These are phyloP conservation scores for Junonia oenone DNA, from an alignment of 2,888 invertebrate species.

Conservation along the genomic window DNA sequence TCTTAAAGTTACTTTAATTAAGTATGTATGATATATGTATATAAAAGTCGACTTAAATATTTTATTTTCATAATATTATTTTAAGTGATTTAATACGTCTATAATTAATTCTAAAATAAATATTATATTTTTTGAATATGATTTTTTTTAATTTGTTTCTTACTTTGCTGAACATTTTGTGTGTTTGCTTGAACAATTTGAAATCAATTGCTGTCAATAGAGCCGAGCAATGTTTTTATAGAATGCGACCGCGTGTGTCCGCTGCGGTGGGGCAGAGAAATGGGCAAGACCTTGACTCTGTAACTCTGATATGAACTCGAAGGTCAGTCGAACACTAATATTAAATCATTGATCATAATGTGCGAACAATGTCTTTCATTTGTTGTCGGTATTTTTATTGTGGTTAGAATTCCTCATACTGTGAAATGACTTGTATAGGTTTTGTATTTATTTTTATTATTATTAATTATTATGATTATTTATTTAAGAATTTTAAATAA, in stretches of 20 bases:
- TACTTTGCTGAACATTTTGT: conserved; percentile 63
- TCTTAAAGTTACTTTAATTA: too few relatives aligned
- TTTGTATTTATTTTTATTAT: too few relatives aligned
- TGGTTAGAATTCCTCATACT: too few relatives aligned
- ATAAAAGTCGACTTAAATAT: not conserved
- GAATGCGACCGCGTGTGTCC: conserved; percentile 37
- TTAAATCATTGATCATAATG: conserved; percentile 36
- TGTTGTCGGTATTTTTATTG: not conserved
- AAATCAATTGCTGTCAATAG: conserved; percentile 55
- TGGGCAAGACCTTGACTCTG: conserved; percentile 49
- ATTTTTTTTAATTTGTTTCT: conserved; percentile 31
- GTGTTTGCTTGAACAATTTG: conserved; percentile 47
- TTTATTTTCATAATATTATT: too few relatives aligned
- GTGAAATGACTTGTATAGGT: too few relatives aligned
- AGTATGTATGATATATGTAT: too few relatives aligned
- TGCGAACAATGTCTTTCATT: conserved; percentile 3
- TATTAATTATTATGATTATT: too few relatives aligned
- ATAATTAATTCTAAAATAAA: too few relatives aligned
- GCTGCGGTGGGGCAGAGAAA: conserved; percentile 35
- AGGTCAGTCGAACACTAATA: conserved; percentile 43
- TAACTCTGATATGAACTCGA: conserved; percentile 49
- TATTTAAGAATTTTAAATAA: too few relatives aligned
- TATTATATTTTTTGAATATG: not conserved
- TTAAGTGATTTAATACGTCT: too few relatives aligned
- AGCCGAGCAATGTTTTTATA: conserved; percentile 58